Evolutionary conservation across 2,113 vertebrate genomes (phyloP), one percentile per base, ranked within the genome.

Genomic region (Okapia johnstoni): DNA sequence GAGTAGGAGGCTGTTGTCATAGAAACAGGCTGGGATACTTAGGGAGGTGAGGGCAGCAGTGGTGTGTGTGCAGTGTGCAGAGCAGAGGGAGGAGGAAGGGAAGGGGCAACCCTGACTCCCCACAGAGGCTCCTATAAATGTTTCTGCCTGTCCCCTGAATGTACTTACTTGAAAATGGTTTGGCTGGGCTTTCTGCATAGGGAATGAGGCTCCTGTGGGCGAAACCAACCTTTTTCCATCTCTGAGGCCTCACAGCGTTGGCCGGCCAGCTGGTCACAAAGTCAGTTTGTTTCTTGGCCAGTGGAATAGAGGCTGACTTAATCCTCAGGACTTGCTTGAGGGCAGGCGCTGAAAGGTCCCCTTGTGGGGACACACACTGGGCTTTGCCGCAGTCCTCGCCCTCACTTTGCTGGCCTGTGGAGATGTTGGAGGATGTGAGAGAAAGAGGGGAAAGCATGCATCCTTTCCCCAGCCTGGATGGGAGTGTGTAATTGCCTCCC

Each of bases 261-360:
- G 36, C 26, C 2, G 0, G 80, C 96, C 80, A 23, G n/a, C 66
- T 97, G 93, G 83, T 84, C 77, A 88, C 97, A 97, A 88, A 98
- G 97, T 98, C 83, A 55, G 89, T 94, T 96, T 98, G 95, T 98
- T 97, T 48, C 8, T 1, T 36, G 54, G 92, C 80, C 90, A 50
- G 1, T 52, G 58, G 79, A 93, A 70, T n/a, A 83, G 63, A 92
- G 60, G 89, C 92, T 98, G 98, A 96, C 89, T 63, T 98, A 96
- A 97, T 92, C 70, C 83, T 73, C 88, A 86, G 93, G 94, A 60
- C 0, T 46, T 85, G 36, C 28, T 43, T 1, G 90, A 84, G 52
- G 43, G 90, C 7, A 4, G 48, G 54, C 0, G 4, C 58, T 97
- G 96, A 96, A 98, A 97, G 96, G n/a, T 77, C 92, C 87, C 76